These are phyloP conservation scores for Rhabdomys pumilio DNA, from an alignment of 2,797 vertebrate genomes.

Conservation along the genomic window DNA sequence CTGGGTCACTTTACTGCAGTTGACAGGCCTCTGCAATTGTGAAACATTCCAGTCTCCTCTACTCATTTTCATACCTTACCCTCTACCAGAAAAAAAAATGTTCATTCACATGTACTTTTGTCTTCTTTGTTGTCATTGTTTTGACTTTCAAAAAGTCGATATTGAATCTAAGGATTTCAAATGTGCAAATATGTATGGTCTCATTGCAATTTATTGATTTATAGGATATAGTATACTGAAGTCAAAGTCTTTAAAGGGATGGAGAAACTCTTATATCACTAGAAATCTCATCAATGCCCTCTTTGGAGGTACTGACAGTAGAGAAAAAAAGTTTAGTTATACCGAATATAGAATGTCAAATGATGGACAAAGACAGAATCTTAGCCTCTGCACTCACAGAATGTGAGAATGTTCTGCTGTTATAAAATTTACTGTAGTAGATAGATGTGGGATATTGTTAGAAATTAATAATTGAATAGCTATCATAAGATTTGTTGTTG, in stretches of 20 bases:
- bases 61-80: background rate
- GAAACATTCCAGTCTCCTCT: background rate
- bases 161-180: background rate
- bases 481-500: background rate
- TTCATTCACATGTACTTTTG: background rate
- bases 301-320: background rate
- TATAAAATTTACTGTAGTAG: constrained; percentile 1
- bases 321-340: background rate
- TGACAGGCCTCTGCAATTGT: background rate
- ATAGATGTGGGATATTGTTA: background rate
- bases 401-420: background rate
- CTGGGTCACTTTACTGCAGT: background rate
- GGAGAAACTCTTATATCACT: background rate
- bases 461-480: constrained; percentile 50
- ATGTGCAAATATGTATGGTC: background rate
- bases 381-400: constrained; percentile 4
- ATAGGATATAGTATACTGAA: background rate
- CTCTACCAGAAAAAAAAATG: background rate
- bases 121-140: background rate
- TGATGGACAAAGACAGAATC: background rate
- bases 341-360: background rate
- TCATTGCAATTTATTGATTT: constrained; percentile 46
- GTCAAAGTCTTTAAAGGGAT: constrained; percentile 35
- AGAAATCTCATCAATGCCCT: background rate
- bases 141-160: constrained; percentile 41